phyloP scores from a whole-genome alignment of 2,113 vertebrate genomes.

The Nycticebus coucang region DNA sequence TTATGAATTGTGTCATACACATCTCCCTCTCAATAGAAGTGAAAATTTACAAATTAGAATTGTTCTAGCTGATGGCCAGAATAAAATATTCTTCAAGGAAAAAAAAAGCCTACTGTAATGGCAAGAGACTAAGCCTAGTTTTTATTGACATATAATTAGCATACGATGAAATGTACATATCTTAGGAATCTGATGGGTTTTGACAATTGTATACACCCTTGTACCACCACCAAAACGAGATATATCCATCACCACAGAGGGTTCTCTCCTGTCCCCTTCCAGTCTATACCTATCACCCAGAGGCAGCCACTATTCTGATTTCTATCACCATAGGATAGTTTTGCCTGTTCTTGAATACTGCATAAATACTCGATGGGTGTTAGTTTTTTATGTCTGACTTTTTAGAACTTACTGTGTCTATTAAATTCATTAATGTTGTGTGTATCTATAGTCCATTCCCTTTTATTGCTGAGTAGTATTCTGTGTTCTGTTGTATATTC shows the following conservation, averaged over 20 bases:
- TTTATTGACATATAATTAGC: neutral
- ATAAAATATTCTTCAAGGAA: slow-evolving; percentile 58
- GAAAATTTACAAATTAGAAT: slow-evolving; percentile 71
- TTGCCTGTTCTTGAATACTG: neutral
- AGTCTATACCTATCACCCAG: neutral
- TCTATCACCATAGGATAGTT: neutral
- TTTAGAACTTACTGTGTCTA: neutral
- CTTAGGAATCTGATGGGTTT: neutral
- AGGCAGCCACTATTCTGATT: neutral
- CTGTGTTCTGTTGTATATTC: too few species aligned
- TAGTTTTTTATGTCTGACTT: neutral
- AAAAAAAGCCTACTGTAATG: slow-evolving; percentile 53
- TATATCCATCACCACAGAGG: neutral
- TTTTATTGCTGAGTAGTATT: neutral
- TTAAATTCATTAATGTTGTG: neutral
- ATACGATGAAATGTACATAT: neutral
- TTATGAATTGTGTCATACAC: slow-evolving; percentile 37
- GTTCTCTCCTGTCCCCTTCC: too few species aligned
- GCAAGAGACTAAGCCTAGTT: slow-evolving; percentile 54
- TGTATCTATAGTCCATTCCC: neutral
- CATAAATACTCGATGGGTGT: too few species aligned
- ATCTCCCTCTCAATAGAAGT: slow-evolving; percentile 38
- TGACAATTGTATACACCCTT: neutral
- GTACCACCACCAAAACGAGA: neutral
- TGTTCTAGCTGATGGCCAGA: slow-evolving; percentile 73